Evolutionary conservation across 2,797 vertebrate species (phyloP).

Genomic region (Sebastiscus tertius): DNA sequence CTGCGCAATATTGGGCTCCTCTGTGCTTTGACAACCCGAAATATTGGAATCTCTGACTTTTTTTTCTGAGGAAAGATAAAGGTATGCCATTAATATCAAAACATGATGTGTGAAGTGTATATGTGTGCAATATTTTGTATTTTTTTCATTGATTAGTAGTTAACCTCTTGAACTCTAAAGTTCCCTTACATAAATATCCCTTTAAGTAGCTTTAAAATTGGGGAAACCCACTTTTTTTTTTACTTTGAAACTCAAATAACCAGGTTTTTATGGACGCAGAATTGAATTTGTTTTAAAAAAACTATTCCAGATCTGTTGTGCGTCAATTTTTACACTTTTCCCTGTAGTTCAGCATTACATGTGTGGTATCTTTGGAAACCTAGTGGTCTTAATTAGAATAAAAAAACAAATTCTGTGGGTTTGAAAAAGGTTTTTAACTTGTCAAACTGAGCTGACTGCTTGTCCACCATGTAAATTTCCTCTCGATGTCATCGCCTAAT

Average conservation of each 20-base stretch:
- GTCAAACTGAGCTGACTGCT: conserved; percentile 10
- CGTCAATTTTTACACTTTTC: not conserved
- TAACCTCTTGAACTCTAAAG: not conserved
- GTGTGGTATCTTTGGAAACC: not conserved
- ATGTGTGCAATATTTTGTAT: not conserved
- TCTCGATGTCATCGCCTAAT: not conserved
- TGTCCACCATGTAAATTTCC: not conserved
- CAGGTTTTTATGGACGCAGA: not conserved
- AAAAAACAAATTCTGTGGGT: not conserved
- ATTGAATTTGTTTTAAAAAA: not conserved
- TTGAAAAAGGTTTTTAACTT: conserved; percentile 12
- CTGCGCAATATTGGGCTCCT: conserved; percentile 74
- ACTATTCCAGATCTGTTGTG: not conserved
- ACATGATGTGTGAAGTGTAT: not conserved
- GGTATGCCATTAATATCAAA: conserved; percentile 67
- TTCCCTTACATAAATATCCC: not conserved
- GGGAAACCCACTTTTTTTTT: not conserved
- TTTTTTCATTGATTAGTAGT: not conserved
- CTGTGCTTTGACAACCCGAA: conserved; percentile 70
- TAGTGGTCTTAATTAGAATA: not conserved
- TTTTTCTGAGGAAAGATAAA: conserved; percentile 63
- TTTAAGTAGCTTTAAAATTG: not conserved
- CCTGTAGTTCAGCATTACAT: not conserved
- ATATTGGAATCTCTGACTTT: conserved; percentile 72
- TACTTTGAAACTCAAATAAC: conserved; percentile 1